These are phyloP conservation scores for Thamnaconus septentrionalis DNA, from an alignment of 2,113 vertebrate genomes.

Conservation along the genomic window DNA sequence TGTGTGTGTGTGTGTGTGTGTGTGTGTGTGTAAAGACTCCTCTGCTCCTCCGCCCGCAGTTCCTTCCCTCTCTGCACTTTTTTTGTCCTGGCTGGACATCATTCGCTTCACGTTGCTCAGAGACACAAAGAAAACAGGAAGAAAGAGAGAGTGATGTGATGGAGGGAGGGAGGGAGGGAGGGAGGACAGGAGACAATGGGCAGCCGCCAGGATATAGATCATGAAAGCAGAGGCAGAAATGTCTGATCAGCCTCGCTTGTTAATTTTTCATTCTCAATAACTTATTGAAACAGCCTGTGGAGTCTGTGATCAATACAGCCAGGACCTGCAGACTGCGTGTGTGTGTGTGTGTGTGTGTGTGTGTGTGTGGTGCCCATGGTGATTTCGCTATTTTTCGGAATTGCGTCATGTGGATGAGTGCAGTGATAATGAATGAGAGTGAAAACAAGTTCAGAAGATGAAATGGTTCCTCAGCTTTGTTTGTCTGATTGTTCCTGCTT, in stretches of 20 bases:
- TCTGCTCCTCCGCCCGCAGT: neutral
- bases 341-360: constrained; percentile 19
- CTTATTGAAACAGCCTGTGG: constrained; percentile 55
- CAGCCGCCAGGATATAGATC: no score
- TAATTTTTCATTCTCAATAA: constrained; percentile 64
- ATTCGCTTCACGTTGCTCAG: constrained; percentile 9
- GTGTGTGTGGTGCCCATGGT: neutral
- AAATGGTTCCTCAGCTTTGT: no score
- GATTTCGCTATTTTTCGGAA: no score
- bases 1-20: neutral
- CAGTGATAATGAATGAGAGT: no score
- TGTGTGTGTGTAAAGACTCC: no score
- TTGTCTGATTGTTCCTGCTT: no score
- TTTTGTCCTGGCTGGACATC: neutral
- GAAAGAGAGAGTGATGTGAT: constrained; percentile 2
- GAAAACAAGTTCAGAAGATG: no score
- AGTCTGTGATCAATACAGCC: constrained; percentile 48
- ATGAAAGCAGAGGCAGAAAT: no score
- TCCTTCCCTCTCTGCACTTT: constrained; percentile 3
- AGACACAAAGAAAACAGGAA: constrained; percentile 1
- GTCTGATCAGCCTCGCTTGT: constrained; percentile 48
- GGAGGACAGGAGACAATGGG: no score
- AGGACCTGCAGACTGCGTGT: constrained; percentile 19
- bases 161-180: no score
- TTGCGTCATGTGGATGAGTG: no score